Base-by-base conservation (phyloP, 2,797 vertebrate genomes). In the Echiichthys vipera region DNA sequence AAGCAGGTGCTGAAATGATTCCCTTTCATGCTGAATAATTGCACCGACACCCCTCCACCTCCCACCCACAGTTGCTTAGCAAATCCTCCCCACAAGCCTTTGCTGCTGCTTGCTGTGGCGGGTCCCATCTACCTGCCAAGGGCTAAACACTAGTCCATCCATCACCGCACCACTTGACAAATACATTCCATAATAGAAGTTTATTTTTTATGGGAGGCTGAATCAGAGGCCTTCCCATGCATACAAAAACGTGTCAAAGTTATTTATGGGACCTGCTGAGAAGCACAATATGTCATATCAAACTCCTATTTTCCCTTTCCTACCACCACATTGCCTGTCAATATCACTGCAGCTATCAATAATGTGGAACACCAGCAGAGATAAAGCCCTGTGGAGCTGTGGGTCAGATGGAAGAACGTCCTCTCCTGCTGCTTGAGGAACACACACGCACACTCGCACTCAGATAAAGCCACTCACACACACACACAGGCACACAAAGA, bases 161-260 rank as follows among this genome's bases (percentile, higher is more conserved):
- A 99, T 99, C 98, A 99, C 94, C 77, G 93, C 95, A 95, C 96
- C 96, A 97, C 97, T 98, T 99, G 98, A 99, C 98, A 99, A 99
- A 99, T 98, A 99, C 97, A 98, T 99, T 98, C 97, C 97, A 99
- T 99, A 99, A 99, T 99, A 98, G 97, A 99, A 99, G 98, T 99
- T 99, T 99, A 99, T 99, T 99, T 98, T 98, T 99, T 98, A 97
- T 94, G 97, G 97, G 97, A 98, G 97, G 97, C 97, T 97, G 97
- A 98, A 99, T 98, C 97, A 99, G 98, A 97, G 97, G 97, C 97
- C 98, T 99, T 97, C 97, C 97, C 97, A 98, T 99, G 98, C 98
- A 99, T 99, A 99, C 97, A 98, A 98, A 99, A 99, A 98, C 92
- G 96, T 99, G 98, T 99, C 98, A 99, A 94, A 96, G 98, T 99